These are phyloP conservation scores for Aphrophora alni DNA, from an alignment of 2,888 invertebrate species.

Conservation along the genomic window DNA sequence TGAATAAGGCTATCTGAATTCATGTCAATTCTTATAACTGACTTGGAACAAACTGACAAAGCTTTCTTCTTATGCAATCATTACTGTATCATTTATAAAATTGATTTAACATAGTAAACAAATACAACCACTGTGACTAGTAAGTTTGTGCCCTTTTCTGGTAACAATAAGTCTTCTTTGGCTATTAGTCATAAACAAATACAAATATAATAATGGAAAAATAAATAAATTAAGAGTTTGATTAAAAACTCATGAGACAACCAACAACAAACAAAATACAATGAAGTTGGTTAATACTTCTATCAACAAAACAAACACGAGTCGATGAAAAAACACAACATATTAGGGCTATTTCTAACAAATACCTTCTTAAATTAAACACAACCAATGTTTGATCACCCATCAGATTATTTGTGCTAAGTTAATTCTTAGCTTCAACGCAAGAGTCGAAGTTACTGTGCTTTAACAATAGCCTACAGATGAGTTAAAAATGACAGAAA, in stretches of 20 bases:
- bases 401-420: background rate
- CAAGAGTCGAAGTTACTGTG: too few relatives aligned
- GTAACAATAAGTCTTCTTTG: slow-evolving; percentile 9
- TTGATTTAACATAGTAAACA: too few relatives aligned
- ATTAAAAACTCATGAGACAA: background rate
- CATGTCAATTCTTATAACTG: too few relatives aligned
- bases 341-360: background rate
- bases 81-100: too few relatives aligned
- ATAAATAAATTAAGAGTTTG: background rate
- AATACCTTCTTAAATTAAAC: background rate
- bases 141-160: background rate
- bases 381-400: background rate
- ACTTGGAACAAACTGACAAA: too few relatives aligned
- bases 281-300: background rate
- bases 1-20: background rate
- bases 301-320: background rate
- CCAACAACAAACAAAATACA: background rate
- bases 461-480: too few relatives aligned
- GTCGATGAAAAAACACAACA: background rate
- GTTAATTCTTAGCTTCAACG: background rate
- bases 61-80: too few relatives aligned
- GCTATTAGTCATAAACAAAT: background rate
- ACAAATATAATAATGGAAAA: background rate
- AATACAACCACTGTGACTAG: background rate
- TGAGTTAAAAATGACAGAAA: too few relatives aligned